Percentiles rank a stretch among this genome's conserved stretches.
These are phyloP conservation scores for Tinamus major DNA, from an alignment of 2,797 vertebrate genomes.

Conservation along the genomic window DNA sequence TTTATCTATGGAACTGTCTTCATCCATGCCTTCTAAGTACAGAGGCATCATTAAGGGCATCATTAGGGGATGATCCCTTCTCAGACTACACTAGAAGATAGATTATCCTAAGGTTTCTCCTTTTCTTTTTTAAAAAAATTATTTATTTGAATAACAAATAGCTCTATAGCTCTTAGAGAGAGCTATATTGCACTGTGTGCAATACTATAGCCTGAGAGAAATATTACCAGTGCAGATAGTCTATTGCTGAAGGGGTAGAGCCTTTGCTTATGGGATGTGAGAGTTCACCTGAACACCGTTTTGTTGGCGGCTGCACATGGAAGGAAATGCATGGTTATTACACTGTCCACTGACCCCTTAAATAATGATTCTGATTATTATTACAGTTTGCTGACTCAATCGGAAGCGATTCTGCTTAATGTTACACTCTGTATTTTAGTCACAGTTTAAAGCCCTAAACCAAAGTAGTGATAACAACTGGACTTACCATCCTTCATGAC, in stretches of 20 bases:
- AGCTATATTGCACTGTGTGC: neutral
- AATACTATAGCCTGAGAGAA: neutral
- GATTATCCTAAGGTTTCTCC: neutral
- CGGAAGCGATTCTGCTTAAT: neutral
- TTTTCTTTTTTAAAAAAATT: neutral
- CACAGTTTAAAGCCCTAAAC: neutral
- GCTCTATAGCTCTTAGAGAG: too few relatives aligned
- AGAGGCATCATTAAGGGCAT: neutral
- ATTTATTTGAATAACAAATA: neutral
- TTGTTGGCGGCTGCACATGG: neutral
- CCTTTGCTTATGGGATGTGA: neutral
- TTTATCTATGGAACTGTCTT: neutral
- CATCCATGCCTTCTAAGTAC: neutral
- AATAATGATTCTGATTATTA: neutral
- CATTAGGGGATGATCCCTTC: neutral
- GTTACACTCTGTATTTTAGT: neutral
- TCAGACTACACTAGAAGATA: neutral
- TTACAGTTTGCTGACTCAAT: neutral
- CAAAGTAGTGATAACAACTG: neutral
- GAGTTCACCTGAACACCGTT: neutral
- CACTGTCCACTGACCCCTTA: neutral
- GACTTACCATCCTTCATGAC: neutral
- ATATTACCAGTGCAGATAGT: neutral
- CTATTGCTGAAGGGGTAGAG: neutral
- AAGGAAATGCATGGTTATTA: neutral